These are phyloP conservation scores for Decapterus maruadsi DNA, from an alignment of 2,797 vertebrate species.

Conservation along the genomic window DNA sequence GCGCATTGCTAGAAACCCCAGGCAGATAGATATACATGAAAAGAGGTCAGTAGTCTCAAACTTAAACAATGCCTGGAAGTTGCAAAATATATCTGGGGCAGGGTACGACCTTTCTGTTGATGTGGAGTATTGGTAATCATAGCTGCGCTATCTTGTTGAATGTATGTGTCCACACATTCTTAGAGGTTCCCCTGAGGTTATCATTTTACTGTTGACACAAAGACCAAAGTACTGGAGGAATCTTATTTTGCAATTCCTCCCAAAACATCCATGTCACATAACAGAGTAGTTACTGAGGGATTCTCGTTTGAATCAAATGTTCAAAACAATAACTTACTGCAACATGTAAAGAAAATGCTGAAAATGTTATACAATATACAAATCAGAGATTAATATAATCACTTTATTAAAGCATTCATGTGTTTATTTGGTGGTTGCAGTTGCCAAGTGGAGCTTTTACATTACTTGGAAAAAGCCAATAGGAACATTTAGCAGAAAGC, in stretches of 20 bases:
- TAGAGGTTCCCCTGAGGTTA: conserved; percentile 51
- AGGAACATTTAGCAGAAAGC: conserved; percentile 39
- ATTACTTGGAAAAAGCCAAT: conserved; percentile 2
- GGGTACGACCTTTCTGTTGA: not conserved
- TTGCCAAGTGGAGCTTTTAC: conserved; percentile 11
- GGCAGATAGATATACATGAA: not conserved
- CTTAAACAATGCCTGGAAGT: conserved; percentile 44
- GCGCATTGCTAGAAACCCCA: conserved; percentile 39
- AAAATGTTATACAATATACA: too few relatives aligned
- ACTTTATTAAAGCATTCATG: not conserved
- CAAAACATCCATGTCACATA: conserved; percentile 23
- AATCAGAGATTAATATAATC: not conserved
- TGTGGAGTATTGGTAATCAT: conserved; percentile 15
- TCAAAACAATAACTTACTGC: not conserved
- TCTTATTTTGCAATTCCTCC: conserved; percentile 46
- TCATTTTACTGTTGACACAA: conserved; percentile 61
- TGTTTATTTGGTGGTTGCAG: conserved; percentile 15
- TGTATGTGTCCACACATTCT: conserved; percentile 52
- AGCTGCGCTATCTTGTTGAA: conserved; percentile 34
- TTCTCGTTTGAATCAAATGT: not conserved
- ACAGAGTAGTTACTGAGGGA: conserved; percentile 6
- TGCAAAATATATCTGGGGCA: conserved; percentile 3
- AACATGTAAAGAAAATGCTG: not conserved
- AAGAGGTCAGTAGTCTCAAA: conserved; percentile 23
- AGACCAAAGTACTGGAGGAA: conserved; percentile 40